A percentile compares a stretch with the other conserved stretches of the same genome.
Conservation (phyloP, 37 sponge, comb jelly and placozoan species). For the Beroe ovata region DNA sequence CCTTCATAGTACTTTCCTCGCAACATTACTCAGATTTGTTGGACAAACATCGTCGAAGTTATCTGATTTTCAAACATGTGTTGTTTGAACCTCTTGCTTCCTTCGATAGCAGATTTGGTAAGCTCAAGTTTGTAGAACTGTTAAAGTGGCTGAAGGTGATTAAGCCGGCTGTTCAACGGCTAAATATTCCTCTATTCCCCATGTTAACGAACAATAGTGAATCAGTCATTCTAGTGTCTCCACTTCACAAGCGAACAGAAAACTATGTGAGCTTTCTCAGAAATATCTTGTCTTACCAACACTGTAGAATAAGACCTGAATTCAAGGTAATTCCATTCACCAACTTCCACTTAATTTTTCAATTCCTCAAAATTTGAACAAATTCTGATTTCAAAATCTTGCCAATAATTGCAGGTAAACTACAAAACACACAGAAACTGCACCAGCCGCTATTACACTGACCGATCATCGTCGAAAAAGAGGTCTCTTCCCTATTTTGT, state of each 20-base stretch:
- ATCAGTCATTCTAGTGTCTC: neutral
- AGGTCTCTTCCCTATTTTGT: too few species aligned
- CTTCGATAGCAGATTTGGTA: neutral
- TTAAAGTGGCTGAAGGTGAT: neutral
- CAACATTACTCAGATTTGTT: neutral
- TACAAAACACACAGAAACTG: constrained; percentile 5
- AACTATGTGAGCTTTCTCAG: constrained; percentile 4
- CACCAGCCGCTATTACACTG: too few species aligned
- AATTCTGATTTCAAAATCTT: too few species aligned
- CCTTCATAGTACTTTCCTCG: constrained; percentile 1
- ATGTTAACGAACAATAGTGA: neutral
- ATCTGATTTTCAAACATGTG: constrained; percentile 14
- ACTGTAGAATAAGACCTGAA: neutral
- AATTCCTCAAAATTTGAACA: too few species aligned
- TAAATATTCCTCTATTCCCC: neutral
- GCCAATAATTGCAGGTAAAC: constrained; percentile 15
- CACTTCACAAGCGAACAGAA: neutral
- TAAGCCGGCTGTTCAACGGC: neutral
- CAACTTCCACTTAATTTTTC: too few species aligned
- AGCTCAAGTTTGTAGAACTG: neutral
- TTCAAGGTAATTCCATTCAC: constrained; percentile 16
- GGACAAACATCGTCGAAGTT: neutral
- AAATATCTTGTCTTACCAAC: constrained; percentile 4
- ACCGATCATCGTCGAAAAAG: too few species aligned
- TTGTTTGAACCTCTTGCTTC: neutral